Evolutionary conservation across 2,888 invertebrate genomes (phyloP), one percentile per base, ranked within the genome.

Genomic region (Dioctria rufipes): DNA sequence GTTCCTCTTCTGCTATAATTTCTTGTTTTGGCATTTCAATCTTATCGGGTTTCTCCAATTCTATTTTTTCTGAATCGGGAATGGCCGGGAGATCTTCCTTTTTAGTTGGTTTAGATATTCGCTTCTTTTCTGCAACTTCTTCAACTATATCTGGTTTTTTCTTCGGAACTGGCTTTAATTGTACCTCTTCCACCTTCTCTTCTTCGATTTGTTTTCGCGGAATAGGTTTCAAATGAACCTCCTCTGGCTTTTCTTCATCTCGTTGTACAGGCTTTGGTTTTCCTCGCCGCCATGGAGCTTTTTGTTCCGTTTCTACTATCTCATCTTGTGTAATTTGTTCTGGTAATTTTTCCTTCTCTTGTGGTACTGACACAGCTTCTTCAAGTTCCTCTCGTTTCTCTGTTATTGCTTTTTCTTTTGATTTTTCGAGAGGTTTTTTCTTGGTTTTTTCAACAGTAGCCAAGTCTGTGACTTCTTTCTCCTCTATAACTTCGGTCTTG

Each of bases 11-110:
- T 73, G 81, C 80, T 71, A 82, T 75, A 8, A 86, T 85, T 75
- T 86, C 86, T 3, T 43, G 49, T 40, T 63, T 63, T n/a, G 13
- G 46, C 25, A 49, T 37, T 77, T 85, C 85, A 61, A 87, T 86
- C 3, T 86, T 86, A 42, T 88, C 88, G 2, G 85, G 88, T 82
- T 84, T 87, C 85, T 87, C 89, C 39, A 88, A 81, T 69, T 85
- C 85, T 0, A 86, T 83, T 43, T 25, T 46, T 77, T 61, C 43
- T 8, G 13, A 11, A 81, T 88, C 87, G 9, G 86, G 83, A 77
- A 77, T 61, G 46, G 61, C 39, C 4, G 77, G 63, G 9, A 61
- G 37, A 9, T 63, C 73, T 60, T 49, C 54, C 0, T 40, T 61
- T 63, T 63, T 77, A n/a, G 3, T 9, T 4, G 46, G 5, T 11